Evolutionary conservation across 2,113 vertebrate species (phyloP), one percentile per base, ranked within the genome.

Genomic region (Neodontobutis hainanensis): DNA sequence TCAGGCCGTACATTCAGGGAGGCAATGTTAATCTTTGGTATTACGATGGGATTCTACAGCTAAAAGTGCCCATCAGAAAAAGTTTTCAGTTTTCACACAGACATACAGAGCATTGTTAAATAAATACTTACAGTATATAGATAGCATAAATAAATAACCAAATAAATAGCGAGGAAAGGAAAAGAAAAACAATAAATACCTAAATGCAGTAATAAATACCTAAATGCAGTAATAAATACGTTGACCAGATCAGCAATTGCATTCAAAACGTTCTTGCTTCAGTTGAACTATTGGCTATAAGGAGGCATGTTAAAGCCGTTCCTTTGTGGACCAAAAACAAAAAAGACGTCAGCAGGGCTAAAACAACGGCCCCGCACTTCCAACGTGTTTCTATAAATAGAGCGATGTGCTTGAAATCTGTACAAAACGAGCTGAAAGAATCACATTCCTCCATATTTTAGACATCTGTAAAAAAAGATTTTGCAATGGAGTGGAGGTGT

Each of bases 11-110:
- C 92, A 93, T 93, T 93, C 92, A 92, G 89, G 91, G 91, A 91
- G 87, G 89, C 86, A 90, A 92, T 89, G 87, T 91, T 92, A 81
- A 88, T 93, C 92, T 93, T 93, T 93, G 92, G 92, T 93, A 92
- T 92, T 83, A 87, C 74, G 89, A 92, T 92, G 90, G 92, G 91
- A 90, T 87, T 83, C 88, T 90, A 91, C 89, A 91, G 87, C 88
- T 88, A 91, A 87, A 88, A 88, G 84, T 87, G 87, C 91, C 91
- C 91, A 92, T 93, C 90, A 87, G 86, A 88, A 91, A 89, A 91
- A 87, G 80, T 90, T 65, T 84, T 89, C 75, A 87, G 86, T 90
- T 88, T 89, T 43, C 83, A 91, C 88, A 91, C 87, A 86, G 81
- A 92, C 91, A 89, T 85, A 91, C 81, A 89, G 89, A 92, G 86